Base-by-base conservation (phyloP, 2,113 vertebrate genomes). In the Picathartes gymnocephalus region DNA sequence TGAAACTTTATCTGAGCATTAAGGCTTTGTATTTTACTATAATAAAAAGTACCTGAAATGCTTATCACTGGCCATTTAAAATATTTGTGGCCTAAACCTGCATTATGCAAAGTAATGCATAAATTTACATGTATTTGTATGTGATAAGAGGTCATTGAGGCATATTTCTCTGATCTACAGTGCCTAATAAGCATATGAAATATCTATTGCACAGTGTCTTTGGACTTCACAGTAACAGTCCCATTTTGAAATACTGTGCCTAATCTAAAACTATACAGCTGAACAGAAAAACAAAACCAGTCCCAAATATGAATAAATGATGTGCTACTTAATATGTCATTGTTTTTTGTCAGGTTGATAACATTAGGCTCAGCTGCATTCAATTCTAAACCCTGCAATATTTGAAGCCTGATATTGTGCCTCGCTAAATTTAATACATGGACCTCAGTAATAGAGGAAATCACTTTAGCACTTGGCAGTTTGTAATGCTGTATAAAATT, bases 391-490 rank as follows among this genome's bases (percentile, higher is more conserved):
- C 92, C 96, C 97, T 96, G 98, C 98, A 98, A 97, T 98, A 97
- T 98, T 94, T 97, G 98, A 97, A 98, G 98, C 91, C 97, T 97
- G 97, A 97, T 98, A 98, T 97, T 98, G 98, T 97, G 97, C 97
- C 94, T 96, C 97, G 92, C 97, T 98, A 98, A 98, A 98, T 98
- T 97, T 98, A 98, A 98, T 98, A 97, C 97, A 97, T 66, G 91
- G 97, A 95, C 97, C 97, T 97, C 97, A 66, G 97, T 98, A 97
- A 98, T 98, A 97, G 97, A 98, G 97, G 97, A 98, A 98, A 98
- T 98, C 97, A 94, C 95, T 98, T 98, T 98, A 98, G 97, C 94
- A 93, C 97, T 98, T 97, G 96, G 97, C 98, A 98, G 97, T 98
- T 98, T 98, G 97, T 98, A 98, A 98, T 97, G 96, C 97, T 93